phyloP scores from a whole-genome alignment of 2,888 invertebrate genomes.

The Dryobotodes eremita region DNA sequence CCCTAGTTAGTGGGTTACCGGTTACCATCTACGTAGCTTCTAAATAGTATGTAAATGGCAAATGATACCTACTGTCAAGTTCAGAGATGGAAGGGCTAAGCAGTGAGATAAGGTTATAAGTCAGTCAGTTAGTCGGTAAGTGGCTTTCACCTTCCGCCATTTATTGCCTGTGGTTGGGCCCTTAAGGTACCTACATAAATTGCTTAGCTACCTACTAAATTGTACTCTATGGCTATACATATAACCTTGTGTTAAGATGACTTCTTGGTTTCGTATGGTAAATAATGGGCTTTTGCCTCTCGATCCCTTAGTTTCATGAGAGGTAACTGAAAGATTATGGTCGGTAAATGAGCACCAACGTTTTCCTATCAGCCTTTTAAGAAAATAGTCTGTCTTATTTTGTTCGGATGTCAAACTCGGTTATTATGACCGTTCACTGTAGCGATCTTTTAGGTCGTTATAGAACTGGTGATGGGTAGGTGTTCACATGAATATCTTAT shows the following conservation, averaged over 20 bases:
- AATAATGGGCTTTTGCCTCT: slow-evolving; percentile 1
- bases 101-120: slow-evolving; percentile 73
- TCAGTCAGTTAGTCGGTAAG: slow-evolving; percentile 76
- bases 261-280: slow-evolving; percentile 27
- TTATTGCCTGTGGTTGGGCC: slow-evolving; percentile 74
- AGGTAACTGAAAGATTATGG: neutral
- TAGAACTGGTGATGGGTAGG: neutral
- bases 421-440: neutral
- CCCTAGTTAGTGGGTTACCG: neutral
- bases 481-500: neutral
- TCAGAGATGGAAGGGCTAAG: slow-evolving; percentile 68
- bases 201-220: slow-evolving; percentile 57
- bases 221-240: slow-evolving; percentile 45
- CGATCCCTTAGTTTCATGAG: neutral
- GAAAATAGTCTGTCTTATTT: neutral
- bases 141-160: slow-evolving; percentile 75
- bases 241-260: slow-evolving; percentile 37
- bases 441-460: neutral
- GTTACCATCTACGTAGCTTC: neutral
- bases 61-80: slow-evolving; percentile 57
- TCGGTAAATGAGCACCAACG: neutral
- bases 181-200: slow-evolving; percentile 75
- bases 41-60: slow-evolving; percentile 38
- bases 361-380: neutral
- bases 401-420: neutral